These are phyloP conservation scores for Paramisgurnus dabryanus DNA, from an alignment of 2,113 vertebrate species.

Conservation along the genomic window DNA sequence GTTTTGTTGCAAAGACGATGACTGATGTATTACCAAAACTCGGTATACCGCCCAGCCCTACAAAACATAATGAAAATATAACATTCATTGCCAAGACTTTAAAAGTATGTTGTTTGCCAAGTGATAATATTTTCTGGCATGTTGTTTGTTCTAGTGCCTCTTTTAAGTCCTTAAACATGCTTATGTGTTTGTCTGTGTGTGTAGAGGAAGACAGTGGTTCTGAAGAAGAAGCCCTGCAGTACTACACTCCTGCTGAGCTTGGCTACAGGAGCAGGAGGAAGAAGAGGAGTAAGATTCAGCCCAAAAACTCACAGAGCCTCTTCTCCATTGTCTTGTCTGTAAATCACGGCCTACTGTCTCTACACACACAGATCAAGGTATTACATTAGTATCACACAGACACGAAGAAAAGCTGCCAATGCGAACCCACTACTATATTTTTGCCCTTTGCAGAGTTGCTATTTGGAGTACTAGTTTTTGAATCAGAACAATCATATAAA, in stretches of 20 bases:
- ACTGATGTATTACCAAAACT: too few species aligned
- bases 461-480: too few species aligned
- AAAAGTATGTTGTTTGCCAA: too few species aligned
- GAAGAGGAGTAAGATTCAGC: slow-evolving; percentile 85
- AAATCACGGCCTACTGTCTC: slow-evolving; percentile 86
- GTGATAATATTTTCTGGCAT: background rate
- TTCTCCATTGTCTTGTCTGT: slow-evolving; percentile 87
- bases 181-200: slow-evolving; percentile 40
- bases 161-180: slow-evolving; percentile 2
- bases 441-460: too few species aligned
- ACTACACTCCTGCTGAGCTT: slow-evolving; percentile 82
- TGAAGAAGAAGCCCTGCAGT: slow-evolving; percentile 90
- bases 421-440: too few species aligned
- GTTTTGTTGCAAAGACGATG: too few species aligned
- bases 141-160: background rate
- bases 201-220: slow-evolving; percentile 96
- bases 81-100: too few species aligned
- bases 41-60: too few species aligned
- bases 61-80: too few species aligned
- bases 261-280: slow-evolving; percentile 86
- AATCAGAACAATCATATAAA: too few species aligned
- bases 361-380: slow-evolving; percentile 90
- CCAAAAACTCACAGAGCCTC: slow-evolving; percentile 88
- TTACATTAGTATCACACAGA: background rate
- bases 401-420: background rate